These are phyloP conservation scores for Clarias pachynema DNA, from an alignment of 2,797 vertebrate species.

Conservation along the genomic window DNA sequence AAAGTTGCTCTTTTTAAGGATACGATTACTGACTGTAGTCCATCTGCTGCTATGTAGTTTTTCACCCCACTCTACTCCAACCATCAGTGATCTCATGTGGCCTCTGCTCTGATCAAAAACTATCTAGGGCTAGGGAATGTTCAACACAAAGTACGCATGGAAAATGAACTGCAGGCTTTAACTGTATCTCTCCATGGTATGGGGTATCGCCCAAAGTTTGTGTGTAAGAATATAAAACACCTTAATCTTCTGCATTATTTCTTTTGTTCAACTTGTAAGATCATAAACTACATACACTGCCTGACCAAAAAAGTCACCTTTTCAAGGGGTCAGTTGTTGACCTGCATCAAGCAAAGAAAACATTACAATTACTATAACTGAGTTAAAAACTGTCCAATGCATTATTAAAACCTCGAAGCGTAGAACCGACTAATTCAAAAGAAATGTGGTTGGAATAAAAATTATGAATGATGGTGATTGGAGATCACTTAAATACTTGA, in stretches of 20 bases:
- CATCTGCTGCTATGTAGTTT: not conserved
- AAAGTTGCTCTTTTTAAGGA: not conserved
- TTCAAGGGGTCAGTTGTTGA: too few relatives aligned
- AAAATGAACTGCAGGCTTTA: not conserved
- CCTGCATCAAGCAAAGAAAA: too few relatives aligned
- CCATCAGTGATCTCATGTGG: not conserved
- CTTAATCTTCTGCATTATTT: not conserved
- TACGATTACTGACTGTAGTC: not conserved
- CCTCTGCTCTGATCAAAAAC: not conserved
- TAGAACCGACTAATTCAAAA: too few relatives aligned
- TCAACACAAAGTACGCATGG: not conserved
- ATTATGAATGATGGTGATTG: too few relatives aligned
- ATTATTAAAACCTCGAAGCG: too few relatives aligned
- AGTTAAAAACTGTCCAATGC: too few relatives aligned
- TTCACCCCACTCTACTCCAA: not conserved
- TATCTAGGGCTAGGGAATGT: not conserved
- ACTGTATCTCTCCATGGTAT: conserved; percentile 1
- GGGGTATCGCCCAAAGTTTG: not conserved
- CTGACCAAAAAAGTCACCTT: too few relatives aligned
- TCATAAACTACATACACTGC: not conserved
- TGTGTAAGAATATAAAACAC: not conserved
- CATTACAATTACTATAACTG: too few relatives aligned
- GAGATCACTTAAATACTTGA: too few relatives aligned
- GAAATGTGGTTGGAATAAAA: too few relatives aligned
- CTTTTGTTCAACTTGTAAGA: not conserved